These are phyloP conservation scores for Cyclargus thomasi DNA, from an alignment of 1,140 invertebrate genomes.

Conservation along the genomic window DNA sequence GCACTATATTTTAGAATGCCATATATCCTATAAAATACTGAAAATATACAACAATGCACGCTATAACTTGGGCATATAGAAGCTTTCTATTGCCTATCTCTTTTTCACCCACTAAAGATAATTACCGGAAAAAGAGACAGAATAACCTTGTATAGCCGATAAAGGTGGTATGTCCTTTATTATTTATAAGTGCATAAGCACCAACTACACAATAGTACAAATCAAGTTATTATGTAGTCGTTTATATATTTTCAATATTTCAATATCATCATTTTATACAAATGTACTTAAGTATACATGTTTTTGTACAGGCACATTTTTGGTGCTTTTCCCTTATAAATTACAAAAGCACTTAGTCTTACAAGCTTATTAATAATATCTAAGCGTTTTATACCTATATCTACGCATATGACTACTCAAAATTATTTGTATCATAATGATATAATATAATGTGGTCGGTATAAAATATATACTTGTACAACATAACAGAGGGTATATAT, in stretches of 20 bases:
- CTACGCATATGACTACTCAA: conserved; percentile 1
- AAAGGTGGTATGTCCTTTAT: not conserved
- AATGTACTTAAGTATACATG: conserved; percentile 1
- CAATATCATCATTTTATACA: not conserved
- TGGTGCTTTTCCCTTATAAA: conserved; percentile 24
- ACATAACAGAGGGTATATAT: conserved; percentile 55
- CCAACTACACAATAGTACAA: conserved; percentile 34
- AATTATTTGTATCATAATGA: conserved; percentile 27
- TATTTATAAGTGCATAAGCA: not conserved
- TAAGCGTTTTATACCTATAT: conserved; percentile 6
- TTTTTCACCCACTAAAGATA: not conserved
- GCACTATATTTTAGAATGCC: conserved; percentile 40
- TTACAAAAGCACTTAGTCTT: conserved; percentile 7
- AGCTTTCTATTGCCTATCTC: not conserved
- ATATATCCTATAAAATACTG: conserved; percentile 22
- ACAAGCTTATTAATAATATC: not conserved
- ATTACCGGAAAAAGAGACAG: not conserved
- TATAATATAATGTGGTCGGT: conserved; percentile 47
- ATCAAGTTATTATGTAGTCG: conserved; percentile 35
- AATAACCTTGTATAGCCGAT: not conserved
- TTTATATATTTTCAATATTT: conserved; percentile 1
- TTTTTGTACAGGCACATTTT: conserved; percentile 38
- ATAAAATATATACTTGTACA: conserved; percentile 61
- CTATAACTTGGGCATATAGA: not conserved
- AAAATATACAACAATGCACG: conserved; percentile 3